Conservation (phyloP, 2,113 vertebrate species). For the Australoheros scitulus region DNA sequence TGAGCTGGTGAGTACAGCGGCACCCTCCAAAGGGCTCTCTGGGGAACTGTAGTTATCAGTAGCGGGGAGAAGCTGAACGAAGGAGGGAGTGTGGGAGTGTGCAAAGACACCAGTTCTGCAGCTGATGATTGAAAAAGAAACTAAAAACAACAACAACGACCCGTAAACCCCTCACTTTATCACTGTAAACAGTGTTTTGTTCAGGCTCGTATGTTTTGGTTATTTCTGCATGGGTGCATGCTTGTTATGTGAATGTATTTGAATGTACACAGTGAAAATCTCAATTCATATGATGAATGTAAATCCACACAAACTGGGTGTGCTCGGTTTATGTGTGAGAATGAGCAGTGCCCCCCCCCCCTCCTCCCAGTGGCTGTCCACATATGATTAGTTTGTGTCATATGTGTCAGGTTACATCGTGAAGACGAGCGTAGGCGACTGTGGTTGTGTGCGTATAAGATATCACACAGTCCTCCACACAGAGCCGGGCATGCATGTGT, state of each 20-base stretch:
- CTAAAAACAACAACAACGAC: slow-evolving; percentile 10
- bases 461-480: slow-evolving; percentile 26
- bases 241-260: slow-evolving; percentile 67
- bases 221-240: slow-evolving; percentile 76
- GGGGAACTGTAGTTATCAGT: slow-evolving; percentile 63
- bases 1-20: slow-evolving; percentile 88
- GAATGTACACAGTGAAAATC: slow-evolving; percentile 59
- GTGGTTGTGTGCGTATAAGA: slow-evolving; percentile 6
- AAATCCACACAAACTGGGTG: slow-evolving; percentile 57
- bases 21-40: slow-evolving; percentile 67
- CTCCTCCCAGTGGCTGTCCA: slow-evolving; percentile 3
- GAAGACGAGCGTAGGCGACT: slow-evolving; percentile 20
- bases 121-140: slow-evolving; percentile 24
- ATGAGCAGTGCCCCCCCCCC: slow-evolving; percentile 17
- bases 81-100: slow-evolving; percentile 55
- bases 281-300: slow-evolving; percentile 48
- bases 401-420: slow-evolving; percentile 52
- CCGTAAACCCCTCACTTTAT: not conserved
- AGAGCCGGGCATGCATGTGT: slow-evolving; percentile 46
- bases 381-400: slow-evolving; percentile 71
- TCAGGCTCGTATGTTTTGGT: slow-evolving; percentile 43
- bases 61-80: slow-evolving; percentile 38
- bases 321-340: slow-evolving; percentile 60
- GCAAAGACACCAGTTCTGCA: slow-evolving; percentile 40
- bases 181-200: slow-evolving; percentile 11